Conservation (phyloP, 2,888 invertebrate species). For the Hedya salicella region DNA sequence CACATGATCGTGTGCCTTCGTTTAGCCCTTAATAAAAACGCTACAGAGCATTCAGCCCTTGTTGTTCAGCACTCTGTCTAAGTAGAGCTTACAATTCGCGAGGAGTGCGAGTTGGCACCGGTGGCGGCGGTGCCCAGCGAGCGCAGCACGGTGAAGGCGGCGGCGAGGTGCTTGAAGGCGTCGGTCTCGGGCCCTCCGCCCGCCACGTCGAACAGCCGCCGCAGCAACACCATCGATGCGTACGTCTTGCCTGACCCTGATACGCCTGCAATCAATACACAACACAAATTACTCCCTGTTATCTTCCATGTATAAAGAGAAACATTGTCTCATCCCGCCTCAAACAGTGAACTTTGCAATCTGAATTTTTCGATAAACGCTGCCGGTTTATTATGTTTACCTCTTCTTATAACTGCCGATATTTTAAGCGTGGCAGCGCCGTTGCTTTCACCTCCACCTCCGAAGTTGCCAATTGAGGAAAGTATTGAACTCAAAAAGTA, state of each 20-base stretch:
- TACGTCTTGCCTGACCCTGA: slow-evolving; percentile 98
- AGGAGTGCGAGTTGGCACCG: slow-evolving; percentile 95
- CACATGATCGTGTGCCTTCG: too few relatives aligned
- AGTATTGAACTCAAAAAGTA: too few relatives aligned
- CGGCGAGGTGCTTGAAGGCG: slow-evolving; percentile 97
- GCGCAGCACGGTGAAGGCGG: slow-evolving; percentile 96
- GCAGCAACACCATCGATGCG: slow-evolving; percentile 94
- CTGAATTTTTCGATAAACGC: too few relatives aligned
- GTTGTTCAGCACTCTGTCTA: not conserved
- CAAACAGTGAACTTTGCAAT: too few relatives aligned
- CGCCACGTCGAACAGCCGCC: slow-evolving; percentile 96
- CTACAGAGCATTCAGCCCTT: not conserved
- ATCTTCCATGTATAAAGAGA: too few relatives aligned
- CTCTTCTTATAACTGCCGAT: too few relatives aligned
- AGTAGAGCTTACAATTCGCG: slow-evolving; percentile 90
- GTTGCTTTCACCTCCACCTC: too few relatives aligned
- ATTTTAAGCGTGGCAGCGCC: too few relatives aligned
- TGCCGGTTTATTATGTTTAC: too few relatives aligned
- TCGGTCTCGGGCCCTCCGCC: slow-evolving; percentile 98
- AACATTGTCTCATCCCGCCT: too few relatives aligned
- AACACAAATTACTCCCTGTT: not conserved
- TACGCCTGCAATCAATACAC: slow-evolving; percentile 84
- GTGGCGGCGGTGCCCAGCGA: slow-evolving; percentile 97
- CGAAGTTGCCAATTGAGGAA: too few relatives aligned
- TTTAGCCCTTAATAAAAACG: too few relatives aligned